Conservation (phyloP, 2,797 vertebrate species). For the Siniperca obscura region DNA sequence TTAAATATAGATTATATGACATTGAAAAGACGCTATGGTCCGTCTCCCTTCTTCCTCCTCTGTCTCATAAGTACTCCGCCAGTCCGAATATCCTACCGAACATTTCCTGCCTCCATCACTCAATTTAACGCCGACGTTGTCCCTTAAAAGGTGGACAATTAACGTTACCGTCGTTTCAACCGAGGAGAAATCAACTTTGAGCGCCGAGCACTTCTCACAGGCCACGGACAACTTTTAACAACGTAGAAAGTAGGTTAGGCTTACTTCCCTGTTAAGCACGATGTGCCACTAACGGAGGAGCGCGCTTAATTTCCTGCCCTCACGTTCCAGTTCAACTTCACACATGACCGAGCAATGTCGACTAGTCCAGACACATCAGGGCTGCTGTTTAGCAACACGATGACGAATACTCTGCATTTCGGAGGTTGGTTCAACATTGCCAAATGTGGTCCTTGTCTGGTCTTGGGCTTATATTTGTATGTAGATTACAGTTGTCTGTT, state of each 20-base stretch:
- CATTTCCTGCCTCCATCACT: slow-evolving; percentile 20
- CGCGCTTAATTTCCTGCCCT: slow-evolving; percentile 71
- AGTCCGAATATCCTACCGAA: slow-evolving; percentile 21
- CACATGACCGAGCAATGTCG: neutral
- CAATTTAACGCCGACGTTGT: neutral
- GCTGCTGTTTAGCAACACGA: neutral
- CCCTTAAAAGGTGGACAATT: neutral
- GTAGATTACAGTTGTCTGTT: no score
- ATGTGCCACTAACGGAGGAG: neutral
- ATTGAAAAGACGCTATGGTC: slow-evolving; percentile 20
- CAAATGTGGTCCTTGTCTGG: neutral
- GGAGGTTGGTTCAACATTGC: neutral
- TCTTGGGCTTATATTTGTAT: no score
- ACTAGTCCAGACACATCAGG: neutral
- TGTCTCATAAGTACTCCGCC: slow-evolving; percentile 29
- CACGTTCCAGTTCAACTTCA: slow-evolving; percentile 30
- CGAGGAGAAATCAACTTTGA: neutral
- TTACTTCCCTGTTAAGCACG: slow-evolving; percentile 73
- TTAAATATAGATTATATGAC: slow-evolving; percentile 40
- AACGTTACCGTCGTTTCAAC: neutral
- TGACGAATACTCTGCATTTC: no score
- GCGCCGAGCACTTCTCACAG: neutral
- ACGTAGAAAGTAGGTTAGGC: slow-evolving; percentile 13
- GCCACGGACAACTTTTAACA: slow-evolving; percentile 14
- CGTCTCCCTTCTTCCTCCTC: slow-evolving; percentile 40